A percentile compares a stretch with the other conserved stretches of the same genome.
These are phyloP conservation scores for Ophion obscuratus DNA, from an alignment of 2,888 invertebrate species.

Conservation along the genomic window DNA sequence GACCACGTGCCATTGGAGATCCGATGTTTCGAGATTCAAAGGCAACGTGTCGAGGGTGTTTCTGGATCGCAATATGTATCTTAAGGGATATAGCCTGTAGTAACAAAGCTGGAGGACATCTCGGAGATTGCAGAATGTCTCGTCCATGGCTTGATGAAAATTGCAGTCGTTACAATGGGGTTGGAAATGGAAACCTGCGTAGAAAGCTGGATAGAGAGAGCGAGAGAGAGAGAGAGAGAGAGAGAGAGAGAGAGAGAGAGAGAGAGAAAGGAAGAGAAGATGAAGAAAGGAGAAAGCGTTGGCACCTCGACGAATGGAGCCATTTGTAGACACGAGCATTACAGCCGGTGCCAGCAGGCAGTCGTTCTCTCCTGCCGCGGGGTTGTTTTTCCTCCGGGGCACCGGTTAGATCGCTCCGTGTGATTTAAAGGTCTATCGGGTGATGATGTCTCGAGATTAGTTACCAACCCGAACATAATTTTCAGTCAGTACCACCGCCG, in stretches of 20 bases:
- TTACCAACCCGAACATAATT: conserved; percentile 78
- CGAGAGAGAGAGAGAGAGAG: not conserved
- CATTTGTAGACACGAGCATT: conserved; percentile 80
- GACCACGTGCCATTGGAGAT: too few relatives aligned
- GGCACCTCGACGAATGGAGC: conserved; percentile 78
- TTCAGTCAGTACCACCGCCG: conserved; percentile 46
- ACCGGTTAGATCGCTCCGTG: conserved; percentile 71
- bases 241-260: conserved; percentile 7
- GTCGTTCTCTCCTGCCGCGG: conserved; percentile 43
- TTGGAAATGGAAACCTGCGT: conserved; percentile 42
- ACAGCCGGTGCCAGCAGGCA: conserved; percentile 67
- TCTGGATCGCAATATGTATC: not conserved
- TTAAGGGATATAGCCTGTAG: not conserved
- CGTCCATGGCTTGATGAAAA: conserved; percentile 34
- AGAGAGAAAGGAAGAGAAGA: conserved; percentile 23
- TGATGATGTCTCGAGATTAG: conserved; percentile 80
- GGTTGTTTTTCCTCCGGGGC: conserved; percentile 57
- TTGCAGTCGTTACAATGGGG: conserved; percentile 34
- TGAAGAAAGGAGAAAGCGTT: conserved; percentile 67
- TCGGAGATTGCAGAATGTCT: not conserved
- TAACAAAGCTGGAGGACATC: not conserved
- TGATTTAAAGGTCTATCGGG: conserved; percentile 80
- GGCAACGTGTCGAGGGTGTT: not conserved
- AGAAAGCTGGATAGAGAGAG: not conserved
- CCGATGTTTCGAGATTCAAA: not conserved